Base-by-base conservation (phyloP, 1,140 invertebrate species). In the Parasteatoda tepidariorum region DNA sequence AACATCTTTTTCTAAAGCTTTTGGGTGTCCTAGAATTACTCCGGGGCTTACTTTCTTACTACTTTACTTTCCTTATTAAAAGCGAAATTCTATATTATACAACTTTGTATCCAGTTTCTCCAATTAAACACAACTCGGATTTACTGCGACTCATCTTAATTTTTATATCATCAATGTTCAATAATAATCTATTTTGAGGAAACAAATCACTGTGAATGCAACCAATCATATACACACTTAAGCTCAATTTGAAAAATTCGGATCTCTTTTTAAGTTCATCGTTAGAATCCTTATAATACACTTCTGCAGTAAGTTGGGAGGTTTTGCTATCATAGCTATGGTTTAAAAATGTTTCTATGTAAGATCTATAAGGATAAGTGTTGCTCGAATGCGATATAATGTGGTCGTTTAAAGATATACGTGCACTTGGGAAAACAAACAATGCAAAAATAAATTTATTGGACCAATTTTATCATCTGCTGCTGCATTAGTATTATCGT, bases 141-240 rank as follows among this genome's bases (percentile, higher is more conserved):
- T 75, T 76, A 28, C 73, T 76, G 33, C 59, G 22, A 26, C 61
- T 76, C 2, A 76, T 22, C 24, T 75, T 75, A 11, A 41, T 62
- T 62, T 62, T 75, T 34, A 75, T 5, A 41, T 75, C 34, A 13
- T 61, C 31, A 26, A 75, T 28, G 26, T 75, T 75, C 13, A 75
- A 28, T 15, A 75, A 24, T 3, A 54, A 24, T 33, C 34, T 15
- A 18, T 48, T 31, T 79, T 67, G 75, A 61, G 64, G 18, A 67
- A n/a, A n/a, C n/a, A n/a, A n/a, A n/a, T n/a, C n/a, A n/a, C n/a
- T n/a, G n/a, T n/a, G n/a, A n/a, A n/a, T 41, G 55, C 31, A 66
- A 48, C 24, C 34, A 33, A 79, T 33, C 41, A 79, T 66, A 54
- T 67, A 54, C 1, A 61, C 61, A 2, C 22, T 54, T 54, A 11